These are phyloP conservation scores for Daubentonia madagascariensis DNA, from an alignment of 2,113 vertebrate genomes.

Conservation along the genomic window DNA sequence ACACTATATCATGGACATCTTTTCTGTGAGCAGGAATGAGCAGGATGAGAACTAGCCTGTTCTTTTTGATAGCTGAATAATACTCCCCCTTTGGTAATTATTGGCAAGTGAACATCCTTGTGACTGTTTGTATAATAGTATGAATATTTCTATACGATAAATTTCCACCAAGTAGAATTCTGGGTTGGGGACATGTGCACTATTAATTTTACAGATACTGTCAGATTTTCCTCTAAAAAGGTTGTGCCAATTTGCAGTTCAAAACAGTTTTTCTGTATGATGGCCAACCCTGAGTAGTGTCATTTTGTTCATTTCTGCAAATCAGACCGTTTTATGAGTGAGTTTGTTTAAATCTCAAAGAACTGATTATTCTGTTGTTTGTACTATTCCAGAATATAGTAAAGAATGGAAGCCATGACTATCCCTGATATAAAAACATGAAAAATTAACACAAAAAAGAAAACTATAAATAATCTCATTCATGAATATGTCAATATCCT, in stretches of 20 bases:
- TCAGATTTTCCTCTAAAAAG: background rate
- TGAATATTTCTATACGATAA: constrained; percentile 4
- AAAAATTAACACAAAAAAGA: background rate
- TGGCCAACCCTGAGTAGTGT: background rate
- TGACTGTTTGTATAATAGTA: background rate
- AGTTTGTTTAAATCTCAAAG: background rate
- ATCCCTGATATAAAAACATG: background rate
- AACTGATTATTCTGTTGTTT: background rate
- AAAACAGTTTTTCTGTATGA: background rate
- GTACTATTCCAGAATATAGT: background rate
- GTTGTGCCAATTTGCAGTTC: background rate
- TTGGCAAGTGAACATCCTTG: background rate
- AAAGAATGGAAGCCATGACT: background rate
- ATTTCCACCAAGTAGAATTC: background rate
- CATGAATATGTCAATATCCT: background rate
- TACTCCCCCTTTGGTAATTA: background rate
- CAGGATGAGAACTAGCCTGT: background rate
- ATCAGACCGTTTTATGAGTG: background rate
- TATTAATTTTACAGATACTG: background rate
- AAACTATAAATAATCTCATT: background rate
- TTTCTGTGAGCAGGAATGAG: background rate
- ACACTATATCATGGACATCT: background rate
- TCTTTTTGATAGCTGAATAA: background rate
- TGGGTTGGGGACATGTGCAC: background rate
- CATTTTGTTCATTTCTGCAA: background rate